Evolutionary conservation across 2,888 invertebrate genomes (phyloP), one percentile per base, ranked within the genome.

Genomic region (Homarus gammarus): DNA sequence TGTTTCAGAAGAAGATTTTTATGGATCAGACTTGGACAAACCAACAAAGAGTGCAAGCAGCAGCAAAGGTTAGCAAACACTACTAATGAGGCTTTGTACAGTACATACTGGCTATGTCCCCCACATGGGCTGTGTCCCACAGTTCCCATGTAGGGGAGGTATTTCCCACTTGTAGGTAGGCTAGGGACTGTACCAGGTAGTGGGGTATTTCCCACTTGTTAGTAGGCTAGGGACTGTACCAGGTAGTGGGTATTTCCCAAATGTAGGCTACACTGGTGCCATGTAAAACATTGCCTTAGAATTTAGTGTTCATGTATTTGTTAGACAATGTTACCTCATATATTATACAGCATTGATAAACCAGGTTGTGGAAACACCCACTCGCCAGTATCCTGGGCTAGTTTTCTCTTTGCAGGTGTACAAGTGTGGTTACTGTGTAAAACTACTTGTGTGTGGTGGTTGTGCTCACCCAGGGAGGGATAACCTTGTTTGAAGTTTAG

Each of bases 1-100:
- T 64, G 61, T 85, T 85, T 77, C 85, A 85, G 85, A 85, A 85
- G 85, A 85, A 85, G 77, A 61, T 85, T 40, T 77, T 78, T 85
- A 61, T 77, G 85, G 85, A 85, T 77, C 85, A 85, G 85, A 85
- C 75, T n/a, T 85, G 85, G 85, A 64, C 85, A 64, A 85, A 77
- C 64, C 85, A 85, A 61, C 85, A 85, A 85, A 85, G 77, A 70
- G 72, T 81, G 68, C 72, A 83, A 31, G 87, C 90, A 56, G 90
- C 85, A 87, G 51, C 85, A 44, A 84, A 89, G 85, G 85, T 81
- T 87, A 79, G 81, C 64, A 82, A 44, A 68, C 49, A 75, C 8
- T 27, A 75, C 22, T 40, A 18, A 33, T 38, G 38, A 75, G 73
- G 44, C 73, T 75, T 27, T 75, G 36, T 72, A 38, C n/a, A n/a